phyloP scores from a whole-genome alignment of 2,888 invertebrate species.

The Drosophila multiciliata region DNA sequence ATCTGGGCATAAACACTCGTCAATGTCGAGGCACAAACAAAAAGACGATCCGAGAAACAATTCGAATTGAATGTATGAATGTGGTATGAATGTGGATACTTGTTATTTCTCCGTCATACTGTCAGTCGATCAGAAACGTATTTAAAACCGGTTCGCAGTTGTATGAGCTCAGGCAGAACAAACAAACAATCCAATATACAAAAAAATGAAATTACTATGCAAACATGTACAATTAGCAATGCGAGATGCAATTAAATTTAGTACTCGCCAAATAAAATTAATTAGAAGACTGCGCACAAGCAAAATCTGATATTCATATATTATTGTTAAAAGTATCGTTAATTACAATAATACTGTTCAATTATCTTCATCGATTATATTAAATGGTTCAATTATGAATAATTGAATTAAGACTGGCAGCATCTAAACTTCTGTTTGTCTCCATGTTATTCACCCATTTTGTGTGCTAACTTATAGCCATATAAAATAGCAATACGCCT shows the following conservation, averaged over 20 bases:
- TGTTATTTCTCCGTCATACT: constrained; percentile 22
- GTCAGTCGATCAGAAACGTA: constrained; percentile 51
- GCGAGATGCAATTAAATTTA: constrained; percentile 57
- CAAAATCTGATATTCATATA: background rate
- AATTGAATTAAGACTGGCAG: constrained; percentile 1
- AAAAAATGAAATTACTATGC: constrained; percentile 22
- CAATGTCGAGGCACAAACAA: constrained; percentile 13
- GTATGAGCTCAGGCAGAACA: constrained; percentile 18
- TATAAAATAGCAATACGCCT: constrained; percentile 28
- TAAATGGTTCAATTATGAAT: background rate
- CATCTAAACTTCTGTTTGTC: background rate
- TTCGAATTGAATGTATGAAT: constrained; percentile 5
- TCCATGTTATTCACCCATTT: constrained; percentile 9
- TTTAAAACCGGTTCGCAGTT: constrained; percentile 64
- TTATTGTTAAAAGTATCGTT: background rate
- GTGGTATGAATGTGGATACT: constrained; percentile 14
- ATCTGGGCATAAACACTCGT: background rate
- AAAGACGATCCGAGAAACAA: constrained; percentile 18
- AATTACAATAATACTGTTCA: background rate
- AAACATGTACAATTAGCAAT: constrained; percentile 45
- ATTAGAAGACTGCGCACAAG: constrained; percentile 9
- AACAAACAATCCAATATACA: constrained; percentile 39
- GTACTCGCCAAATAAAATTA: constrained; percentile 19
- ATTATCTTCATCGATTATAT: constrained; percentile 1
- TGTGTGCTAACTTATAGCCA: background rate